phyloP scores from a whole-genome alignment of 2,113 vertebrate genomes.

The Nyctibius bracteatus region DNA sequence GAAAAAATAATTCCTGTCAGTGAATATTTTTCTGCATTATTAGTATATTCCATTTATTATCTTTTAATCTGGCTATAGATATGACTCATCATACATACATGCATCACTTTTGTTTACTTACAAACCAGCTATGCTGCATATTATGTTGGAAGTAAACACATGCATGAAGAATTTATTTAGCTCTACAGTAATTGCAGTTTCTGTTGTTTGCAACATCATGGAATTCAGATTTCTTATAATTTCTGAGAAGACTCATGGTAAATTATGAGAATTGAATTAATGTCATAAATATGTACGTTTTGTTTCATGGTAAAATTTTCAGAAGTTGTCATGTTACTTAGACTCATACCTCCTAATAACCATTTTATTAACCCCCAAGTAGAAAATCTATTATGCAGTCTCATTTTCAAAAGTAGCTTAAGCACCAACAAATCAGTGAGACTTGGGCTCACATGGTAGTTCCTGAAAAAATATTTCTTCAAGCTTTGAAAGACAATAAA shows the following conservation, averaged over 20 bases:
- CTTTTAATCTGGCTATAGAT: neutral
- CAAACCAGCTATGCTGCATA: neutral
- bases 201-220: neutral
- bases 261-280: neutral
- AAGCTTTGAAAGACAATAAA: neutral
- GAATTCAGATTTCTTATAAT: neutral
- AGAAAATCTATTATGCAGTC: neutral
- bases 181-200: neutral
- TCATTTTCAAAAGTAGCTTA: neutral
- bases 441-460: neutral
- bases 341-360: neutral
- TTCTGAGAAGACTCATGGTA: neutral
- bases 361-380: neutral
- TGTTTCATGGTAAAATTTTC: neutral
- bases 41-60: neutral
- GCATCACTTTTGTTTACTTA: neutral
- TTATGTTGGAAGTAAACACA: neutral
- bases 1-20: neutral
- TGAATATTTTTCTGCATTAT: neutral
- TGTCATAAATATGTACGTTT: neutral
- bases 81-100: neutral
- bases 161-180: neutral
- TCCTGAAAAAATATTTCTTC: neutral
- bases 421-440: neutral
- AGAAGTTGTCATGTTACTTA: neutral